Evolutionary conservation across 2,113 vertebrate genomes (phyloP).

Genomic region (Malurus cyaneus): DNA sequence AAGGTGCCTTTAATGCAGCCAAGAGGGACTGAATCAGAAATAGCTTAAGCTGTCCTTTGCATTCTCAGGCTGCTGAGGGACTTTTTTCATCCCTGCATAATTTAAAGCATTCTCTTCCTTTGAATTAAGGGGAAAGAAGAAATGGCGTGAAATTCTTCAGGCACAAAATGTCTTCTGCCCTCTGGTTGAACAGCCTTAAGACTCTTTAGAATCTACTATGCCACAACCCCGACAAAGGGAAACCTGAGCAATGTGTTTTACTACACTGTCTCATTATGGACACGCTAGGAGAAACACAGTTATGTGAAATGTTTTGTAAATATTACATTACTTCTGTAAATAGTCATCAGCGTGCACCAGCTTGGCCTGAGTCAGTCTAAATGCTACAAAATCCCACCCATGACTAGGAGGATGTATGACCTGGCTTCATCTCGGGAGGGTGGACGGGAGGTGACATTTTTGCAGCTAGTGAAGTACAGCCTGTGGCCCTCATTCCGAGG

Average conservation of each 20-base stretch:
- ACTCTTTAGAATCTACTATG: background rate
- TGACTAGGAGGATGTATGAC: background rate
- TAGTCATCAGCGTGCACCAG: accelerated
- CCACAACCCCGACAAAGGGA: background rate
- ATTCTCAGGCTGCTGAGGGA: background rate
- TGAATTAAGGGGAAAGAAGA: background rate
- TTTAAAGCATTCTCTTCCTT: background rate
- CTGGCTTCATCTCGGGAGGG: background rate
- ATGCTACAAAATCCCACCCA: background rate
- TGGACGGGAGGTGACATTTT: background rate
- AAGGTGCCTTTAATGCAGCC: background rate
- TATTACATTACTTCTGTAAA: background rate
- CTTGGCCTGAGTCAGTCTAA: background rate
- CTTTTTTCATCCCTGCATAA: background rate
- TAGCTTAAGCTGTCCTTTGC: background rate
- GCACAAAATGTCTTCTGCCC: background rate
- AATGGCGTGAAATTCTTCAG: background rate
- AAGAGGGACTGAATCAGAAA: background rate
- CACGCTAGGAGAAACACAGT: background rate
- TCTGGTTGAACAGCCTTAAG: background rate
- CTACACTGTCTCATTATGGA: background rate
- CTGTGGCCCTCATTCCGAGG: background rate
- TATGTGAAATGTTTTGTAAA: background rate
- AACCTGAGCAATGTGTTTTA: background rate
- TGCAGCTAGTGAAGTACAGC: accelerated